Base-by-base conservation (phyloP, 2,113 vertebrate species). In the Hydropotes inermis region DNA sequence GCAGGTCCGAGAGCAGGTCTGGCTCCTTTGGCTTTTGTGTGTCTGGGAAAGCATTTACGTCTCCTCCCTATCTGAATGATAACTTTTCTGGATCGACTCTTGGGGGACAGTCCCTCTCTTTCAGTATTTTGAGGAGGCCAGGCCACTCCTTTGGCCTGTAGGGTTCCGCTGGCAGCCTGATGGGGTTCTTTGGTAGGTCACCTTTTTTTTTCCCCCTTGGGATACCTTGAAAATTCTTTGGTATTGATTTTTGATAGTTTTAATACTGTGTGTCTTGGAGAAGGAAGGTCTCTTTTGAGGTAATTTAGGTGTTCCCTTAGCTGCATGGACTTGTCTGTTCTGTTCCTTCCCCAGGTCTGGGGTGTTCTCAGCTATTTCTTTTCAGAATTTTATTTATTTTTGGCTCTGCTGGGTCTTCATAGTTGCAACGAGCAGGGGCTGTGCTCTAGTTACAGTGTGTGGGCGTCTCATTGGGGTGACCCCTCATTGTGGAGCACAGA, bases 381-480 rank as follows among this genome's bases (percentile, higher is more conserved):
- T 47, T 43, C 13, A 14, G 21, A 25, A 43, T 74, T 74, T 13
- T 13, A 43, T 74, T 43, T 25, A 74, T 39, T 43, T 74, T 43
- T 74, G 70, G 21, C 36, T 7, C 10, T 27, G 36, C 70, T 27
- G 70, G 12, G 36, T 27, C 36, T 74, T 70, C n/a, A 43, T 43
- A 14, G 70, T 7, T 76, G 70, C 70, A 25, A 2, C 3, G 11
- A 39, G 70, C 70, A 43, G 36, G 70, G 23, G 36, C 11, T 0
- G 1, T 23, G 1, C 2, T 76, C 70, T 27, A 7, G 6, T 23
- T 70, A 2, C n/a, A 9, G 67, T 1, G 19, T 12, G n/a, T 70
- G 67, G 67, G 67, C 5, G 0, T 23, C 67, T 70, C 67, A 6
- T 1, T 70, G n/a, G 39, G n/a, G 67, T 70, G 70, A 27, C 36